Base-by-base conservation (phyloP, 2,797 vertebrate genomes). In the Phrynocephalus guinanensis region DNA sequence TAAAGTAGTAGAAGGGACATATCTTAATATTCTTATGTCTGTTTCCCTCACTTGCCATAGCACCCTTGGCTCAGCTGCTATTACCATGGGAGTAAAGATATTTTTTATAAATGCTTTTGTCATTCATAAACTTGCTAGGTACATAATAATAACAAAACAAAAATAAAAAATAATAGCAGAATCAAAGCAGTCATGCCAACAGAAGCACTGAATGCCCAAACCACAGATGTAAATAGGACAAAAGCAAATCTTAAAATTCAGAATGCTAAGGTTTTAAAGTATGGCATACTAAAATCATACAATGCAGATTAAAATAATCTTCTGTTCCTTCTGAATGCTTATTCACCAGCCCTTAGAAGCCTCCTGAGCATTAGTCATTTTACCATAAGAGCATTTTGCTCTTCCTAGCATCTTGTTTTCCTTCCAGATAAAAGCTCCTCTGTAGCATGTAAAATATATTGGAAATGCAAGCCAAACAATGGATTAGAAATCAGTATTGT, bases 361-460 rank as follows among this genome's bases (percentile, higher is more conserved):
- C 4, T 18, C n/a, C 70, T 79, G 50, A 70, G n/a, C 66, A 86
- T 86, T 86, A 86, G 67, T 79, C 66, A 38, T 71, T 86, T 86
- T 70, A 18, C 2, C 9, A 56, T 56, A 56, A 70, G 24, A 86
- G 50, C 44, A 70, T 48, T 85, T 56, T 6, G n/a, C 52, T 71
- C 66, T 26, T 48, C 24, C 48, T 76, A 86, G 22, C 7, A 70
- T 86, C 66, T 70, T 71, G n/a, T 33, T 13, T 79, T 26, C 75
- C 79, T 78, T 79, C 77, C 22, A 71, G 56, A 79, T 38, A 33
- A 56, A 79, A 44, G 24, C 26, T 2, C 78, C 28, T 52, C n/a
- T 78, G 63, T 85, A n/a, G 75, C 44, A 78, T 67, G n/a, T 8
- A 66, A 76, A 77, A 50, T 6, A 33, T 78, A 52, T 52, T 24